Base-by-base conservation (phyloP, 2,113 vertebrate genomes). In the Grammomys dolichurus region DNA sequence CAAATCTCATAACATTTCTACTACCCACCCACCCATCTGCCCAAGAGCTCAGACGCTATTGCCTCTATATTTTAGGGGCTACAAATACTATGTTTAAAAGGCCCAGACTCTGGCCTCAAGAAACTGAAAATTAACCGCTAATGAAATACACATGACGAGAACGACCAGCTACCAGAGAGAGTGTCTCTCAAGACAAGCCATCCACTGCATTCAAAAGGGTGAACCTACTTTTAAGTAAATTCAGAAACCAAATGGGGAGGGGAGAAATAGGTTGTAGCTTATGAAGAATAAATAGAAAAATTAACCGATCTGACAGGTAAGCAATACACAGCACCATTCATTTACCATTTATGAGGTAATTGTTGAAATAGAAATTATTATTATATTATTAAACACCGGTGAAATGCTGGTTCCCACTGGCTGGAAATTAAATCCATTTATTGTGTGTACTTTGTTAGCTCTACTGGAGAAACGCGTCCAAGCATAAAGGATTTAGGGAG, bases 141-240 rank as follows among this genome's bases (percentile, higher is more conserved):
- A 65, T 78, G 31, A 87, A 51, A 40, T n/a, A 13, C 26, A 33
- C 36, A n/a, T 51, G 14, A 28, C 13, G 75, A 48, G 46, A 88
- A 63, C 2, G 36, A 76, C 12, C 40, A 33, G 33, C 87, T 86
- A 24, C 31, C 75, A 7, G 19, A 40, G 6, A 91, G 54, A 58
- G 40, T 75, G 40, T 75, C 72, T 88, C 54, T 43, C n/a, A 65
- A 82, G 22, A 54, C 5, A 36, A 84, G 19, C 69, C 60, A 75
- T 14, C 90, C 67, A 17, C 26, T 65, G 26, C n/a, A 13, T 63
- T 12, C 94, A 65, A 80, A 86, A 2, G 36, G 63, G 72, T 86
- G 20, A 94, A 63, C 36, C 48, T 65, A 7, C 63, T 90, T 97
- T 96, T 85, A 88, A 87, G 40, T 88, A 80, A 48, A 95, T 86